Evolutionary conservation across 2,113 vertebrate species (phyloP), one percentile per base, ranked within the genome.

Genomic region (Tragelaphus imberbis): DNA sequence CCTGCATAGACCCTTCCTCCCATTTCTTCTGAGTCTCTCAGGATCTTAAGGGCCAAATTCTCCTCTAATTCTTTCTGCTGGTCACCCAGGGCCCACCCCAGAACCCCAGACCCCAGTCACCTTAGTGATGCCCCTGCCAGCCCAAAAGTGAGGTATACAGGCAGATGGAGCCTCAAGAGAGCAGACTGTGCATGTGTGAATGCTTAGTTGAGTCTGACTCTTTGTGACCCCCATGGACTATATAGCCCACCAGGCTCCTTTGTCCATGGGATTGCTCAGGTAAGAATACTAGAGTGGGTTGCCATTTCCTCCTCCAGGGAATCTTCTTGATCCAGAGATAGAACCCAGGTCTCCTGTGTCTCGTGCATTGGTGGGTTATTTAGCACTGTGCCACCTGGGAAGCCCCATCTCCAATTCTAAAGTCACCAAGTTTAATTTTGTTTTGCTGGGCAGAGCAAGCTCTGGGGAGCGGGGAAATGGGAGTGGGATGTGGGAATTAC

Each of bases 111-210:
- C 15, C 12, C 91, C 53, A 28, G 4, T 51, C 0, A 5, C 93
- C 91, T 21, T n/a, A 53, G 27, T 0, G 0, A n/a, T 16, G 44
- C 75, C 81, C 40, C 49, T 12, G 63, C 17, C 56, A 5, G 10
- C 84, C 93, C 19, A 21, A 51, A 28, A 75, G 63, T 27, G 13
- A 14, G 33, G 10, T 0, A 0, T n/a, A 7, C 7, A 0, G 23
- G 51, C 61, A 51, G 53, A 6, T 1, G 23, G 47, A 44, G 30
- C 1, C 1, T 0, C 30, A 1, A 0, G 2, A 2, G 1, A 17
- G 10, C 23, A 10, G 51, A 25, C 10, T 71, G n/a, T 13, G n/a
- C 68, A 71, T 23, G n/a, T 71, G 68, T 71, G n/a, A 12, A 2
- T 6, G n/a, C 68, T 71, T 12, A 40, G 68, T 40, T 5, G 5